Evolutionary conservation across 2,113 vertebrate species (phyloP), one percentile per base, ranked within the genome.

Genomic region (Sprattus sprattus): DNA sequence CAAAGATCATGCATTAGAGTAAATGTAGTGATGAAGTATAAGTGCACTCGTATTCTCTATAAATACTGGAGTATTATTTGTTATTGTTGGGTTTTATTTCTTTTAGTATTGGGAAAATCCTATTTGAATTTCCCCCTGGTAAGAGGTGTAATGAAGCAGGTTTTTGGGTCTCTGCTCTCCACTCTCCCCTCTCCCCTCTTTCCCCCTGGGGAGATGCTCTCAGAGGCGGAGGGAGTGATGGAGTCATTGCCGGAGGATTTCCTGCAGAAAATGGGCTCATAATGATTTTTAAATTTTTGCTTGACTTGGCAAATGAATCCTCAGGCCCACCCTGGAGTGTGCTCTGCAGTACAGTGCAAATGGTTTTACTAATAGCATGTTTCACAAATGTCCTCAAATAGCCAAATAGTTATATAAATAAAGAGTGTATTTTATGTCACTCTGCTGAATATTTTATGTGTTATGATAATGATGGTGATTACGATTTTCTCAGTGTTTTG

Each of bases 201-300:
- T 16, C 16, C 1, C 57, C 57, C 52, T 3, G 20, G 22, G 57
- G 22, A 64, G 20, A 2, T 1, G n/a, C 64, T 9, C 64, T 67
- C 64, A 28, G 52, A 5, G 64, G 46, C 15, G 20, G 50, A 67
- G 22, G 20, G 32, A 81, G 82, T 82, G 82, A 81, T 45, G 81
- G 49, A 81, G 45, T 85, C 67, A 81, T 82, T 86, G 45, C 50
- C 28, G 80, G 84, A 83, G 84, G 75, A 71, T 71, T 75, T 82
- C 5, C 16, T 45, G 7, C 39, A 83, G 60, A 84, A 39, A 67
- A 86, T 45, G 81, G 28, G 5, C 46, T 28, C 25, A 67, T 81
- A 50, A 60, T 88, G 81, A 83, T 20, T 20, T 54, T 85, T 87
- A 83, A 83, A 87, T 85, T 80, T 80, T 64, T 49, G 54, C 54